Conservation (phyloP, 2,797 vertebrate species). For the Graptemys geographica region DNA sequence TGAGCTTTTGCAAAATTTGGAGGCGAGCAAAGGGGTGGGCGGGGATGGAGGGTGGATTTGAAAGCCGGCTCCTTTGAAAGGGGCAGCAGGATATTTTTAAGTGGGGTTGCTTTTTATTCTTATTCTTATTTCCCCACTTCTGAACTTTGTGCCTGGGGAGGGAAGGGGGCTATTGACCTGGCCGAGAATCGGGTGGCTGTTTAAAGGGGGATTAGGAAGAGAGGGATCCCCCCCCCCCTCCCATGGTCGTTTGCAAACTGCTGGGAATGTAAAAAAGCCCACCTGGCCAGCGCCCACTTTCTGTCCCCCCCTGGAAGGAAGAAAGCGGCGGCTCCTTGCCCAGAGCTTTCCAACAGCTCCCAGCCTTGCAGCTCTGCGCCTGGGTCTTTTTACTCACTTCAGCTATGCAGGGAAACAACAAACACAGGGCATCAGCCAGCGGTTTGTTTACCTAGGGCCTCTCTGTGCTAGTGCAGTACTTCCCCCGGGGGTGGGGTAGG, state of each 20-base stretch:
- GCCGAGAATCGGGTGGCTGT: too few species aligned
- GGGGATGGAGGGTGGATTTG: accelerated
- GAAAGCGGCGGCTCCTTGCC: not conserved
- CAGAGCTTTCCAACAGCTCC: accelerated
- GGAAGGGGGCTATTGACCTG: not conserved
- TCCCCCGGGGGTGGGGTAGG: not conserved
- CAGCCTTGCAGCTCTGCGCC: too few species aligned
- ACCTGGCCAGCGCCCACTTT: not conserved
- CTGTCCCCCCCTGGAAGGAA: not conserved
- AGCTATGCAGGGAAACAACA: not conserved
- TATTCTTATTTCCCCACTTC: accelerated
- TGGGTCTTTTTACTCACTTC: not conserved
- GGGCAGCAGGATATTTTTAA: not conserved
- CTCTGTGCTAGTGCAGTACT: too few species aligned
- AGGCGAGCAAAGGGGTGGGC: too few species aligned
- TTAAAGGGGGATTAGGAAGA: not conserved
- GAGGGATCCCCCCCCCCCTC: too few species aligned
- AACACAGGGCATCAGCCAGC: not conserved
- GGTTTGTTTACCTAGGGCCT: not conserved
- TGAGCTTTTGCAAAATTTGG: not conserved
- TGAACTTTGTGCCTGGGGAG: not conserved
- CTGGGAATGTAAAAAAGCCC: accelerated
- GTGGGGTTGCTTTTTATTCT: not conserved
- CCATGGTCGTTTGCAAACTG: too few species aligned
- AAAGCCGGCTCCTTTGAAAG: not conserved